Evolutionary conservation across 2,797 vertebrate species (phyloP), one percentile per base, ranked within the genome.

Genomic region (Apodemus agrarius): DNA sequence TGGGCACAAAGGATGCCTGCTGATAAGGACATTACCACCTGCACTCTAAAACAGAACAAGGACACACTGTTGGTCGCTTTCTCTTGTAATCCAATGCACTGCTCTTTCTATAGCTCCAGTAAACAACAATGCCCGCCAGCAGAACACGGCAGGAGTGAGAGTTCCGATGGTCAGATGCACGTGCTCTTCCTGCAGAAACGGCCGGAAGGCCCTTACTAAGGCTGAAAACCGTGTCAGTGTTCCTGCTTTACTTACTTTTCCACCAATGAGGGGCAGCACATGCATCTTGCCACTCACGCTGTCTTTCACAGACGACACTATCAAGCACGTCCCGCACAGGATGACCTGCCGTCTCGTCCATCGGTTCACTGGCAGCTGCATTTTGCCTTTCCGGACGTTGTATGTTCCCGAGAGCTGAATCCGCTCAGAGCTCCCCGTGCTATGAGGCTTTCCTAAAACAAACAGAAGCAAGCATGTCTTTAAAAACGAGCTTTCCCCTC

Each of bases 231-330:
- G 11, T 16, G 37, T 14, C 26, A 10, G 34, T 2, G 43, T 29
- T 46, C 17, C 17, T 46, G 14, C 59, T 88, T 76, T 75, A 52
- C 99, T 96, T 99, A 99, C 99, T 98, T 99, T 99, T 97, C 99
- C 99, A 87, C 99, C 99, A 90, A 99, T 99, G 91, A 99, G 99
- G 49, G 99, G 99, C 96, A 99, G 99, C 96, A 99, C 99, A 95
- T 99, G 99, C 99, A 99, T 99, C 98, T 99, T 99, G 89, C 99
- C 99, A 0, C 99, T 99, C 98, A 99, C 98, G 98, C 99, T 99
- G 98, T 99, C 99, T 98, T 99, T 99, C 95, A 99, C 99, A 0
- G 99, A 99, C 79, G 99, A 99, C 54, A 99, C 99, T 96, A 99
- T 99, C 96, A 99, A 99, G 98, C 99, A 99, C 97, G 99, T 99